Percentiles rank a stretch among this genome's conserved stretches.
These are phyloP conservation scores for Gallinago paraguaiae DNA, from an alignment of 2,113 vertebrate genomes.

Conservation along the genomic window DNA sequence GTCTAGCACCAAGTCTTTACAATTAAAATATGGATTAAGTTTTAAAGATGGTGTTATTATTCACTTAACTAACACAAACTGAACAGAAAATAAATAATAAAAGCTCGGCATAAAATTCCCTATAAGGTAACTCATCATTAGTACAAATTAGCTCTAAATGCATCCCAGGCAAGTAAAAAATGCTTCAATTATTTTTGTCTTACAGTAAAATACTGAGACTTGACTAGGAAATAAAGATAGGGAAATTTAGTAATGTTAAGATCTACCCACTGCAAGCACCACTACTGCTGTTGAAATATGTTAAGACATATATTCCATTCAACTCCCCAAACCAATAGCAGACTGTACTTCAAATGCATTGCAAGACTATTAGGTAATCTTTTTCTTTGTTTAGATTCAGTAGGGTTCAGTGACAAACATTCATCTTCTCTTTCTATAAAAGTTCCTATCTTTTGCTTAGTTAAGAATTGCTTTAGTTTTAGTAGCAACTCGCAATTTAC, in stretches of 20 bases:
- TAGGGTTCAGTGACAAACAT: slow-evolving; percentile 83
- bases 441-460: slow-evolving; percentile 65
- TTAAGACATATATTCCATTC: slow-evolving; percentile 78
- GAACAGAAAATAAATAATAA: slow-evolving; percentile 7
- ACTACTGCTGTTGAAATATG: slow-evolving; percentile 77
- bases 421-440: slow-evolving; percentile 76
- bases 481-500: slow-evolving; percentile 8
- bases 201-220: slow-evolving; percentile 47
- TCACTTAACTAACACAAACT: slow-evolving; percentile 40
- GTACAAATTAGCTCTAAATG: slow-evolving; percentile 63
- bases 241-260: slow-evolving; percentile 76
- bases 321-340: slow-evolving; percentile 86
- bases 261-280: slow-evolving; percentile 64
- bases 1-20: slow-evolving; percentile 54
- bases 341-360: slow-evolving; percentile 87
- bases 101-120: not conserved
- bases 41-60: slow-evolving; percentile 56
- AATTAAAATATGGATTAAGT: slow-evolving; percentile 61
- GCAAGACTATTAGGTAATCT: slow-evolving; percentile 87
- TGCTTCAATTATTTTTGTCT: slow-evolving; percentile 68
- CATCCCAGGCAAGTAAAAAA: slow-evolving; percentile 67
- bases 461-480: slow-evolving; percentile 20
- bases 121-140: slow-evolving; percentile 61
- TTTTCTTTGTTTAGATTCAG: slow-evolving; percentile 85
- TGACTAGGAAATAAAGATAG: slow-evolving; percentile 60